phyloP scores from a whole-genome alignment of 2,888 invertebrate genomes.

The Itoplectis maculator region DNA sequence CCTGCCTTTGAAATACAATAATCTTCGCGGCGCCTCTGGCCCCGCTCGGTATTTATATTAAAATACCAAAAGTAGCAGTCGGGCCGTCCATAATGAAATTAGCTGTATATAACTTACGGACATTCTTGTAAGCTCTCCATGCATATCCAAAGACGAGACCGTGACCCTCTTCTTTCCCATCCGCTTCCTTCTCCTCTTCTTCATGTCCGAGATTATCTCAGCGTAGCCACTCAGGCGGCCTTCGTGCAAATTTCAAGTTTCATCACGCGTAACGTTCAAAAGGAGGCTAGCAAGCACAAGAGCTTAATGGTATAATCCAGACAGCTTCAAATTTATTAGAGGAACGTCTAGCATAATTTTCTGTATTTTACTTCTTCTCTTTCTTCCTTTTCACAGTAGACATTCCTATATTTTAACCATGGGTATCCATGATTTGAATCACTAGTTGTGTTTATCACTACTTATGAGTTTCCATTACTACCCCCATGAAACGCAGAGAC shows the following conservation, averaged over 20 bases:
- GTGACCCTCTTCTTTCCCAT: slow-evolving; percentile 42
- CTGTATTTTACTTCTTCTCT: not conserved
- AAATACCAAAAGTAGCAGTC: slow-evolving; percentile 64
- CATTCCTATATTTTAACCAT: no score
- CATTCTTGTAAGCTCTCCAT: not conserved
- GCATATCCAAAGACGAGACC: slow-evolving; percentile 35
- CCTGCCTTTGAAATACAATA: slow-evolving; percentile 76
- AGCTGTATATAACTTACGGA: slow-evolving; percentile 30
- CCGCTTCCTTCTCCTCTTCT: slow-evolving; percentile 28
- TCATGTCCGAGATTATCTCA: slow-evolving; percentile 45
- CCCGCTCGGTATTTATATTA: slow-evolving; percentile 77
- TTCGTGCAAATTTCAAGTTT: slow-evolving; percentile 44
- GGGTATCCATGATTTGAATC: no score
- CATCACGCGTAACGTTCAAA: slow-evolving; percentile 40
- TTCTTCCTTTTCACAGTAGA: not conserved
- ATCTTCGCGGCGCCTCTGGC: slow-evolving; percentile 56
- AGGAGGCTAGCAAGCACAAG: slow-evolving; percentile 26
- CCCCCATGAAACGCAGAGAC: no score
- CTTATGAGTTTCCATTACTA: not conserved
- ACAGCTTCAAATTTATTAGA: not conserved
- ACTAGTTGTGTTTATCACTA: not conserved
- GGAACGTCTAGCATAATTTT: not conserved
- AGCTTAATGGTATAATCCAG: slow-evolving; percentile 12
- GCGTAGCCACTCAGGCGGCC: slow-evolving; percentile 21
- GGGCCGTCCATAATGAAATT: slow-evolving; percentile 46